Evolutionary conservation across 2,113 vertebrate species (phyloP).

Genomic region (Chloropsis hardwickii): DNA sequence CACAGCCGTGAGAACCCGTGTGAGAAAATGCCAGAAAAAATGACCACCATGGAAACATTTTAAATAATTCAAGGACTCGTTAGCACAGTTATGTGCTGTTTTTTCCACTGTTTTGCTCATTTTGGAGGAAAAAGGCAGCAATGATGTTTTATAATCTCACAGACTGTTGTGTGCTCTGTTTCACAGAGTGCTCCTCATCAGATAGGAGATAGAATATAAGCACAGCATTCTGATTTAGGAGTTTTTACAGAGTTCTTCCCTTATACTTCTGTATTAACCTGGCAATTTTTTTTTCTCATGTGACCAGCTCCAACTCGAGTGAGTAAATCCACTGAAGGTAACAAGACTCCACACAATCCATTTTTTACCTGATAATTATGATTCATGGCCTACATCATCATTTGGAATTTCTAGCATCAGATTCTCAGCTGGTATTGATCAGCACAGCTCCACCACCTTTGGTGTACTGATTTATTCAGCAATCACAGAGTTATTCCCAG

Average conservation of each 20-base stretch:
- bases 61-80: background rate
- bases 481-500: background rate
- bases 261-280: background rate
- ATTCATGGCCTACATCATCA: background rate
- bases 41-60: background rate
- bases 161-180: background rate
- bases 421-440: slow-evolving; percentile 27
- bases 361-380: background rate
- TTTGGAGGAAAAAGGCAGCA: background rate
- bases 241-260: background rate
- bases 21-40: background rate
- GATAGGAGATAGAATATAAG: background rate
- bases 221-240: background rate
- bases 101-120: background rate
- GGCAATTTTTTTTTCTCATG: background rate
- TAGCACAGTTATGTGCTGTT: background rate
- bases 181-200: background rate
- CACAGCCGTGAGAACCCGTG: background rate
- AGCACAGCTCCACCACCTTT: background rate
- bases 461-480: slow-evolving; percentile 7
- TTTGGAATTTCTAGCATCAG: background rate
- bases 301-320: background rate
- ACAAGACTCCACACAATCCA: background rate
- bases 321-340: background rate
- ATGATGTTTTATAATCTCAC: background rate